Conservation (phyloP, 2,888 invertebrate species). For the Drosophila prostipennis region DNA sequence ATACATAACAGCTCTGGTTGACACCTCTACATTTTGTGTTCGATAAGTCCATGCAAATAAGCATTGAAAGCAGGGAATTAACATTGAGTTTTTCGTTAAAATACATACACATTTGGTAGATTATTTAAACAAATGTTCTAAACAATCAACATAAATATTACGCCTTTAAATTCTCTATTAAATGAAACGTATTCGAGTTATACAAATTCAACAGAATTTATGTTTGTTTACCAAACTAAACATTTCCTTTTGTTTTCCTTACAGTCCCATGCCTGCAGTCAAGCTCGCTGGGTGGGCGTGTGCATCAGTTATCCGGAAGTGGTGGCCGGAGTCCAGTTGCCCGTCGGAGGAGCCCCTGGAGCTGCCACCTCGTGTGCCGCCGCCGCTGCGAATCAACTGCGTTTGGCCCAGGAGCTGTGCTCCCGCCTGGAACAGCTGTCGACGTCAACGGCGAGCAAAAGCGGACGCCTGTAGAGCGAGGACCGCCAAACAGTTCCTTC, state of each 20-base stretch:
- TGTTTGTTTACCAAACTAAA: constrained; percentile 4
- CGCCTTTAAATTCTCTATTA: background rate
- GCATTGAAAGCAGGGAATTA: constrained; percentile 12
- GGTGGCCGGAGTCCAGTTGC: constrained; percentile 65
- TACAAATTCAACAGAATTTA: constrained; percentile 2
- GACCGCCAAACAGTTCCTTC: constrained; percentile 62
- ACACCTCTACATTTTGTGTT: constrained; percentile 12
- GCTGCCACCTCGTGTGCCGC: constrained; percentile 79
- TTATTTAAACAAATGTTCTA: constrained; percentile 25
- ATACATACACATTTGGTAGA: constrained; percentile 5
- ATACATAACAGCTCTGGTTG: constrained; percentile 30
- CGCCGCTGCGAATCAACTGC: constrained; percentile 82
- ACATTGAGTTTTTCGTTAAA: constrained; percentile 9
- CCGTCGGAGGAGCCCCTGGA: constrained; percentile 62
- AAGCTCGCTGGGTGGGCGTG: constrained; percentile 90
- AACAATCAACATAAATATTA: background rate
- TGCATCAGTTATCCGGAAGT: constrained; percentile 85
- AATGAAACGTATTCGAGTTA: constrained; percentile 1
- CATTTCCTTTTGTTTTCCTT: constrained; percentile 61
- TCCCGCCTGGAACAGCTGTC: constrained; percentile 85
- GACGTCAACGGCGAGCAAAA: constrained; percentile 82
- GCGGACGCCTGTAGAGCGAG: constrained; percentile 74
- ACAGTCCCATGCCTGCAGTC: constrained; percentile 89
- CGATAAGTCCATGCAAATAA: constrained; percentile 25
- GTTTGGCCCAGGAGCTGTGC: constrained; percentile 85